Evolutionary conservation across 1,140 invertebrate species (phyloP), one percentile per base, ranked within the genome.

Genomic region (Hylyphantes graminicola): DNA sequence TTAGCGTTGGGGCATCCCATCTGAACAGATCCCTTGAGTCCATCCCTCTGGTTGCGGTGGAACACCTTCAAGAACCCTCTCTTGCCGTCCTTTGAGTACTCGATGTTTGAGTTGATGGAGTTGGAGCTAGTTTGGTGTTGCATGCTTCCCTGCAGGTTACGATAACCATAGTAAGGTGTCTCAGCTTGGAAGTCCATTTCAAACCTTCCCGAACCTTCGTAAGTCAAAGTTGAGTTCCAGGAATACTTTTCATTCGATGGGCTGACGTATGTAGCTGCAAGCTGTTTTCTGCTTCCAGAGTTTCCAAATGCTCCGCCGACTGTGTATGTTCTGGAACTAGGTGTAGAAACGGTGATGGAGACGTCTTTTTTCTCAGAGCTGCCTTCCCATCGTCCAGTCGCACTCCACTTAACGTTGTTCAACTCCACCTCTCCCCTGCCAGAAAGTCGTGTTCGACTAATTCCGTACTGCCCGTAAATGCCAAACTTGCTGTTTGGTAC

Each of bases 141-240:
- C 8, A 86, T 53, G 12, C 12, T 53, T 7, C 55, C 57, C 11
- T 85, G 19, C 12, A 88, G 53, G 7, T 68, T 87, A 70, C 87
- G 70, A 48, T 87, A 86, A 9, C 74, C 78, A 13, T 84, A 61
- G 35, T 85, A 86, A 7, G 87, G 87, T 51, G 85, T 83, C 64
- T 67, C 59, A 12, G 68, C 53, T 54, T 74, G 73, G 51, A 83
- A 53, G 15, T 77, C 79, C 5, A 67, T 13, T 57, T 64, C 57
- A 35, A 83, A 77, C 15, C 59, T 78, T 13, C 12, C 15, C 19
- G 17, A 12, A 59, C 35, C 59, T 17, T 72, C 19, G 10, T 50
- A 65, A 5, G 4, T 50, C 4, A 83, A 4, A 8, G 73, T 70
- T 21, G 63, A 54, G 48, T 72, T 86, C 21, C 81, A 54, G 12